Evolutionary conservation across 2,113 vertebrate genomes (phyloP).

Genomic region (Crocuta crocuta): DNA sequence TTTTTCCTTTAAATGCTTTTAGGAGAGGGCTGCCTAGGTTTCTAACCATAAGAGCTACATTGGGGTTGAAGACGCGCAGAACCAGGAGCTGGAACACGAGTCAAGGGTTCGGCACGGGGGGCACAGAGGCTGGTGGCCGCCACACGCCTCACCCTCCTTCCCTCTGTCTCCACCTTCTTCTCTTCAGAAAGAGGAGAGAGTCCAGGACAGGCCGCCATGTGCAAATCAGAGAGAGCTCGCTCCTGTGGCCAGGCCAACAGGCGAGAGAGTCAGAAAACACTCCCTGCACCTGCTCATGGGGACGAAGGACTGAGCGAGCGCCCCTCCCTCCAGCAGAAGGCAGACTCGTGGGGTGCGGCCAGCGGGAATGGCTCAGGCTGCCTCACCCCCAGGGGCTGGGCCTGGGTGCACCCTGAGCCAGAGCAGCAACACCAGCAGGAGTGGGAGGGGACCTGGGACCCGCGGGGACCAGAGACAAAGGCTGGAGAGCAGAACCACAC

Average conservation of each 20-base stretch:
- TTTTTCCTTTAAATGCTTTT: not conserved
- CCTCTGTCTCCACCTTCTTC: not conserved
- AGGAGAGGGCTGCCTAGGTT: not conserved
- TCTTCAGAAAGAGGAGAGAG: not conserved
- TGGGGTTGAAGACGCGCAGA: not conserved
- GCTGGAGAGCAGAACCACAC: no score
- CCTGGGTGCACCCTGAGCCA: not conserved
- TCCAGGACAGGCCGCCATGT: not conserved
- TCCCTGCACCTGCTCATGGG: not conserved
- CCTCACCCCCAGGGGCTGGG: rapidly evolving
- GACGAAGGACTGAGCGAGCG: not conserved
- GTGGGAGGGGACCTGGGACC: rapidly evolving
- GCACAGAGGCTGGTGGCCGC: rapidly evolving
- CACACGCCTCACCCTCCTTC: not conserved
- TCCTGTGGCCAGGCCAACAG: no score
- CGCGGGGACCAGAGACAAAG: not conserved
- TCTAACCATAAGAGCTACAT: not conserved
- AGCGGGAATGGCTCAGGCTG: rapidly evolving
- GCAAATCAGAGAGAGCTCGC: not conserved
- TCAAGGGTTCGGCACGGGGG: not conserved
- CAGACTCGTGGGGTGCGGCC: not conserved
- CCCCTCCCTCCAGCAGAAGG: not conserved
- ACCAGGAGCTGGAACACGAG: not conserved
- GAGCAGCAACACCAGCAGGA: not conserved
- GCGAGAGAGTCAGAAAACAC: no score